A percentile compares a stretch with the other conserved stretches of the same genome.
These are phyloP conservation scores for Marasmarcha lunaedactyla DNA, from an alignment of 2,888 invertebrate genomes.

Conservation along the genomic window DNA sequence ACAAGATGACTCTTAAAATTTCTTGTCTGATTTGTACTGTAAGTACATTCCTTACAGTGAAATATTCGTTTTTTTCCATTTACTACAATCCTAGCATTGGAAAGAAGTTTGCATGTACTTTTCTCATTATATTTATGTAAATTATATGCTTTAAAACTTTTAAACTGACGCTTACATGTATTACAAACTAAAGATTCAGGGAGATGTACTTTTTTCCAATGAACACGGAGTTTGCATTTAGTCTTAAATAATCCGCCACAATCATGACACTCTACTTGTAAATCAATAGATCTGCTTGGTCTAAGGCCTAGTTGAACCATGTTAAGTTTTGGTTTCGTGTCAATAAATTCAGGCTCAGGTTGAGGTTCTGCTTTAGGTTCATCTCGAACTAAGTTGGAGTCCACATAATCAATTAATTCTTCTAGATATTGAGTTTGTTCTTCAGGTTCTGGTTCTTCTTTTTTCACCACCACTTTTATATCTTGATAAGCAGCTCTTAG, in stretches of 20 bases:
- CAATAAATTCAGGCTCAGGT: not conserved
- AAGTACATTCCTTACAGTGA: not conserved
- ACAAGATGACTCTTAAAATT: not conserved
- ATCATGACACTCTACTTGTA: not conserved
- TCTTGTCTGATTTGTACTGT: not conserved
- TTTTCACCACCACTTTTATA: not conserved
- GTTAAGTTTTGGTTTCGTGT: not conserved
- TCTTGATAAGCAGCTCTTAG: not conserved
- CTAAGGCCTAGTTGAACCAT: not conserved
- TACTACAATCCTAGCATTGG: not conserved
- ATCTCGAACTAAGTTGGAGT: not conserved
- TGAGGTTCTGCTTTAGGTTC: not conserved
- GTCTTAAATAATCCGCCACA: conserved; percentile 30
- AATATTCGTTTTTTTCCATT: not conserved
- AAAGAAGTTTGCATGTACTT: not conserved
- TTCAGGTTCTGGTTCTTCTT: not conserved
- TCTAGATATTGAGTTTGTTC: not conserved
- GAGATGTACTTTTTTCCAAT: conserved; percentile 31
- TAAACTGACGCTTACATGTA: conserved; percentile 22
- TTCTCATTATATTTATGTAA: conserved; percentile 10
- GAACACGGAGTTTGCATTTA: conserved; percentile 33
- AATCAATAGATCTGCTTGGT: not conserved
- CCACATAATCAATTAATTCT: not conserved
- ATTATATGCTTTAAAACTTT: conserved; percentile 18
- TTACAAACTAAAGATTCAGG: conserved; percentile 21